Conservation (phyloP, 30 jellyfish, hydroid and myxozoan species). For the Aurelia aurita region DNA sequence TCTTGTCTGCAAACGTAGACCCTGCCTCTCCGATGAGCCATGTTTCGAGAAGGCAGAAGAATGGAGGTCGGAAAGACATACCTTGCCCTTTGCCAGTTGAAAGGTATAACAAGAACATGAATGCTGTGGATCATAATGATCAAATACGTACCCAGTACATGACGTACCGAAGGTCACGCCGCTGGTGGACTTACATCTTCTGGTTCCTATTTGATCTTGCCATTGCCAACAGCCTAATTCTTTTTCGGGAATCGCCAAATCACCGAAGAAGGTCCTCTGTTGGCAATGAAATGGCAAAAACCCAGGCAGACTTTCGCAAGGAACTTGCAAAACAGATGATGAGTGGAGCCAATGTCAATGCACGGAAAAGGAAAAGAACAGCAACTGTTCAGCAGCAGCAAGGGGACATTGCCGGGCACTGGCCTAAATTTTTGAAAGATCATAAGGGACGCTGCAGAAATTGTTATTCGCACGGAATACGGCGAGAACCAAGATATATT, state of each 20-base stretch:
- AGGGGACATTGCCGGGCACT: neutral
- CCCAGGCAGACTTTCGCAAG: neutral
- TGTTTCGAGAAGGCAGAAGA: neutral
- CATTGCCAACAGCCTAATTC: neutral
- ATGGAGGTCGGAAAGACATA: no score
- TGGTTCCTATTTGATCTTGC: neutral
- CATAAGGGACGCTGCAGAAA: slow-evolving; percentile 1
- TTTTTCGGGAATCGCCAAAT: slow-evolving; percentile 7
- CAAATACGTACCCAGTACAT: no score
- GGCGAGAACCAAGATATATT: slow-evolving; percentile 15
- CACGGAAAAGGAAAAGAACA: neutral
- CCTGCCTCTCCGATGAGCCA: neutral
- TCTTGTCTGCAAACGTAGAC: slow-evolving; percentile 2
- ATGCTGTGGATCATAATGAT: slow-evolving; percentile 15
- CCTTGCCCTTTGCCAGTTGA: neutral
- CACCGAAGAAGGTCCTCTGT: neutral
- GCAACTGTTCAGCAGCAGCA: neutral
- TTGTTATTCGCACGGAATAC: neutral
- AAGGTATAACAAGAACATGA: neutral
- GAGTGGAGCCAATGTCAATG: neutral
- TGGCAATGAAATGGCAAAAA: neutral
- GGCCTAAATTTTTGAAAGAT: slow-evolving; percentile 19
- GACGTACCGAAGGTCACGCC: neutral
- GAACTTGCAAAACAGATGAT: neutral
- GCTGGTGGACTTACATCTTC: slow-evolving; percentile 15